Evolutionary conservation across 2,888 invertebrate genomes (phyloP).

Genomic region (Machimus atricapillus): DNA sequence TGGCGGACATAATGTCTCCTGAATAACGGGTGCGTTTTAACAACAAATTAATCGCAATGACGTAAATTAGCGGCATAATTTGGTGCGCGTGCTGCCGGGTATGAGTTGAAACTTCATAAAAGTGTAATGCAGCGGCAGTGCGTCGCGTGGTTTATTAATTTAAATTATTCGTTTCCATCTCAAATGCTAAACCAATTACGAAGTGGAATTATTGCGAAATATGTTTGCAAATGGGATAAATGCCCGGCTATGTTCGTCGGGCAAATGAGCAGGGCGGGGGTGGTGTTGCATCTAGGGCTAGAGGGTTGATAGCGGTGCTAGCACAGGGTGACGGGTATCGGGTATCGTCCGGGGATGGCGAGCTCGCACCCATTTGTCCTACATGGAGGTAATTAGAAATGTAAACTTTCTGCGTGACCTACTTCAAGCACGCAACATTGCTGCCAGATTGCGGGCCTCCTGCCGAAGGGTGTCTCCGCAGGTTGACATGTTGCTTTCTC

Average conservation of each 20-base stretch:
- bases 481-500: neutral
- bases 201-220: constrained; percentile 1
- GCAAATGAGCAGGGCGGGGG: neutral
- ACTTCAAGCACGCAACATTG: neutral
- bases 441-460: neutral
- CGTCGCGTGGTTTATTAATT: constrained; percentile 2
- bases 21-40: neutral
- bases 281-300: neutral
- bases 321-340: neutral
- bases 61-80: constrained; percentile 8
- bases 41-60: constrained; percentile 4
- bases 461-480: neutral
- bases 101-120: constrained; percentile 8
- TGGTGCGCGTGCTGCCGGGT: neutral
- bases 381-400: constrained; percentile 6
- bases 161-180: neutral
- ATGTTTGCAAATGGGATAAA: constrained; percentile 23
- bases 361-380: neutral
- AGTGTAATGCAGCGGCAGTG: neutral
- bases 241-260: neutral
- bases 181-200: constrained; percentile 14
- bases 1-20: neutral
- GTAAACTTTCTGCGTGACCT: neutral
- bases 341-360: neutral
- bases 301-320: neutral